Evolutionary conservation across 2,797 vertebrate genomes (phyloP).

Genomic region (Intellagama lesueurii): DNA sequence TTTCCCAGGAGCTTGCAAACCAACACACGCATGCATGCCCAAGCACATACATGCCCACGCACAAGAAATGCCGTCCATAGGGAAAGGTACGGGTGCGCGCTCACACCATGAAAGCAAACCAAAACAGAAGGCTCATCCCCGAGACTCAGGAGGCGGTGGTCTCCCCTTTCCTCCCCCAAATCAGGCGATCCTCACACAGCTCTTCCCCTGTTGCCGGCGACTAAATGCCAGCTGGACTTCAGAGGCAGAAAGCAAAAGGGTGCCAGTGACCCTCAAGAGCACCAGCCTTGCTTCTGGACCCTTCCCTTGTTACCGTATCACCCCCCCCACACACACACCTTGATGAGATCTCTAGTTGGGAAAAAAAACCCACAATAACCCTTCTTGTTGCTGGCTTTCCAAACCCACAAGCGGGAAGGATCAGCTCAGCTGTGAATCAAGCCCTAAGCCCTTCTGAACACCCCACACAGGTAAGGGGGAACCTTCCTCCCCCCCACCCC

Average conservation of each 20-base stretch:
- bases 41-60: neutral
- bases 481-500: neutral
- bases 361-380: conserved; percentile 34
- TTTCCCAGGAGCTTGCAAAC: no score
- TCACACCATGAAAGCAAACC: neutral
- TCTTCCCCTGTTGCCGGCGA: conserved; percentile 64
- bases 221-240: conserved; percentile 45
- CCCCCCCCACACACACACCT: neutral
- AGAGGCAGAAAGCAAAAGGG: conserved; percentile 68
- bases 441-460: neutral
- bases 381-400: conserved; percentile 62
- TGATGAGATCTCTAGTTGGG: no score
- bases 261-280: conserved; percentile 34
- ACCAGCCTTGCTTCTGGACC: conserved; percentile 40
- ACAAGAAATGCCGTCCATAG: neutral
- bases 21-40: neutral
- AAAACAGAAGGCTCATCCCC: conserved; percentile 74
- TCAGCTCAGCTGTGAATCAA: neutral
- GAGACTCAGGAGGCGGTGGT: conserved; percentile 69
- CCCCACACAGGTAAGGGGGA: neutral
- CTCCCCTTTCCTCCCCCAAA: conserved; percentile 38
- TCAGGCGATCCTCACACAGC: conserved; percentile 47
- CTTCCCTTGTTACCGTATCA: conserved; percentile 17
- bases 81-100: neutral
- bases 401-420: conserved; percentile 24